Base-by-base conservation (phyloP, 2,888 invertebrate species). In the Osmoderma eremita region DNA sequence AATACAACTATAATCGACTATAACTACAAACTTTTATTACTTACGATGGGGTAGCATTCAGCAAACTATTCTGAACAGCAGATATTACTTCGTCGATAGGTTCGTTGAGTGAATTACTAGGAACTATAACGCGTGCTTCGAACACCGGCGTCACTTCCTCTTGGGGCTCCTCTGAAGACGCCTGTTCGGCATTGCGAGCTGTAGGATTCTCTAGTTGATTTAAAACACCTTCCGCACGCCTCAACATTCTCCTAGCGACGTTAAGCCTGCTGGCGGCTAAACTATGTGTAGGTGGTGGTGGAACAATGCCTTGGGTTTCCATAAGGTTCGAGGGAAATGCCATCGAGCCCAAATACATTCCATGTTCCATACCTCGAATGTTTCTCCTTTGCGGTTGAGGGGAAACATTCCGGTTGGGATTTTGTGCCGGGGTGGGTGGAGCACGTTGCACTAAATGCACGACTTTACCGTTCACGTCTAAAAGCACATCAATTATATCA, bases 381-480 rank as follows among this genome's bases (percentile, higher is more conserved):
- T 75, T 70, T 13, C 73, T 72, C 22, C 68, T 73, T 50, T 70
- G 72, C n/a, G 77, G 75, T 64, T 78, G 76, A 67, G 78, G 75
- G 42, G 79, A 75, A 4, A 77, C 73, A 50, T 77, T 67, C 48
- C 71, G 75, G 10, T 70, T 75, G 2, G 75, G 61, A 20, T 74
- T 72, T 8, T 75, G 72, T 54, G 75, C 78, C 10, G 77, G 68
- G 56, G 75, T 73, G 30, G 95, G 95, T 0, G 96, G 96, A 3
- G 93, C 88, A 22, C 94, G 87, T 80, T 95, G 92, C 15, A 97
- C 97, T 79, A 97, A 87, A 81, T 97, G 97, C 62, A 97, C 89
- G 36, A 95, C 95, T 84, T 96, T 97, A 1, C 94, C 95, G 79
- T 94, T 86, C 20, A 97, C 92, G 85, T 93, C 96, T 93, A 78